phyloP scores from a whole-genome alignment of 2,888 invertebrate species.

The Lasioglossum calceatum region DNA sequence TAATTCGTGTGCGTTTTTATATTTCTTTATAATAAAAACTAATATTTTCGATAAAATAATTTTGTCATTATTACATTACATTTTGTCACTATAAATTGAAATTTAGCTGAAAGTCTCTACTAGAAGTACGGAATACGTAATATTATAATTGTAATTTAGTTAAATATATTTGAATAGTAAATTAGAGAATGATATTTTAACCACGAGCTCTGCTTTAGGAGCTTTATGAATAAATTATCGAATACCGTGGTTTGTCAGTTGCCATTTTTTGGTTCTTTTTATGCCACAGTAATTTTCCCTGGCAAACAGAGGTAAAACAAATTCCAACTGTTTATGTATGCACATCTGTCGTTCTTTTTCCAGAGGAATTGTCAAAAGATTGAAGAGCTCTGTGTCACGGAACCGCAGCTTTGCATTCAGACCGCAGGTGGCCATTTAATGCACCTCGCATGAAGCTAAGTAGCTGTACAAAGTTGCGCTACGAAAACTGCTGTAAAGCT shows the following conservation, averaged over 20 bases:
- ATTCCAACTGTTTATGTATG: neutral
- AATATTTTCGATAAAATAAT: too few relatives aligned
- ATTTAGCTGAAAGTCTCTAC: too few relatives aligned
- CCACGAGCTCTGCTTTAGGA: too few relatives aligned
- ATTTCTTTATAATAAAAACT: too few relatives aligned
- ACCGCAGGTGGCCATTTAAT: neutral
- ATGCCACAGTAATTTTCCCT: neutral
- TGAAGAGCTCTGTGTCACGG: slow-evolving; percentile 1
- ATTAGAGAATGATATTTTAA: too few relatives aligned
- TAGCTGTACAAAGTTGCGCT: neutral
- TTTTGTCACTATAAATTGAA: too few relatives aligned
- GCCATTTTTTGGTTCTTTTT: too few relatives aligned
- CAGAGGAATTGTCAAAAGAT: neutral
- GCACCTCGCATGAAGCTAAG: neutral
- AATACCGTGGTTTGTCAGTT: neutral
- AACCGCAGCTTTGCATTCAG: slow-evolving; percentile 4
- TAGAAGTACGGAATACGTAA: too few relatives aligned
- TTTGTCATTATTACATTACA: too few relatives aligned
- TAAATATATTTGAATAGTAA: too few relatives aligned
- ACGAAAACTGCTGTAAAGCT: neutral
- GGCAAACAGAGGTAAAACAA: neutral
- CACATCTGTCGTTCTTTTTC: neutral
- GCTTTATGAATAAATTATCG: neutral
- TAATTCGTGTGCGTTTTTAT: too few relatives aligned
- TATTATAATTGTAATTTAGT: too few relatives aligned